Base-by-base conservation (phyloP, 1,140 invertebrate species). In the Drosophila pectinifera region DNA sequence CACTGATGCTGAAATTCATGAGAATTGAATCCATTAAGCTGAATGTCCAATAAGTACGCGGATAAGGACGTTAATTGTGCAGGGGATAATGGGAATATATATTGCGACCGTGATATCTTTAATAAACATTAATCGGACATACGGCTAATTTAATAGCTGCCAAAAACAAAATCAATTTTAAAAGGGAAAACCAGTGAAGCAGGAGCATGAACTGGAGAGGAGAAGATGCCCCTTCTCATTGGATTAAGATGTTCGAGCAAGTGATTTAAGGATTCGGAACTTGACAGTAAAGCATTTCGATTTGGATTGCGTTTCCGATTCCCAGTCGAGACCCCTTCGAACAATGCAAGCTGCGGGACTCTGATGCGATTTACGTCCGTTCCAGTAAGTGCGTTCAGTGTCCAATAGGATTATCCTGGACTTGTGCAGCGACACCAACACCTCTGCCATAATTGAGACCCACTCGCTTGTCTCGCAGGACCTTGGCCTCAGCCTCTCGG, bases 321-420 rank as follows among this genome's bases (percentile, higher is more conserved):
- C 31, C 31, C 31, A 28, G 26, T 28, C 26, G 11, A 34, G 6
- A n/a, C n/a, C n/a, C n/a, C n/a, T n/a, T n/a, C 11, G 11, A 43
- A 59, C 54, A 45, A 26, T 34, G 39, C 39, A 22, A 48, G 16
- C 51, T 64, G 42, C 24, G 14, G n/a, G 22, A 26, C 16, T 26
- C 54, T 6, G 39, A 20, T 58, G 28, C 62, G 54, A 64, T 28
- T 57, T 49, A 43, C 3, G 46, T 67, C 38, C 14, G 38, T 43
- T 53, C 31, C 36, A 28, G 20, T 36, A 16, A 22, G 22, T 22
- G 10, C 26, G 14, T 26, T 26, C 45, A 46, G 16, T 48, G 49
- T 55, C 41, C 64, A 70, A 69, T 39, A 48, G 28, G 48, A 68
- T 69, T 55, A 69, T 63, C 26, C 38, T 10, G 58, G 34, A 28